Base-by-base conservation (phyloP, 1,140 invertebrate species). In the Maniola jurtina region DNA sequence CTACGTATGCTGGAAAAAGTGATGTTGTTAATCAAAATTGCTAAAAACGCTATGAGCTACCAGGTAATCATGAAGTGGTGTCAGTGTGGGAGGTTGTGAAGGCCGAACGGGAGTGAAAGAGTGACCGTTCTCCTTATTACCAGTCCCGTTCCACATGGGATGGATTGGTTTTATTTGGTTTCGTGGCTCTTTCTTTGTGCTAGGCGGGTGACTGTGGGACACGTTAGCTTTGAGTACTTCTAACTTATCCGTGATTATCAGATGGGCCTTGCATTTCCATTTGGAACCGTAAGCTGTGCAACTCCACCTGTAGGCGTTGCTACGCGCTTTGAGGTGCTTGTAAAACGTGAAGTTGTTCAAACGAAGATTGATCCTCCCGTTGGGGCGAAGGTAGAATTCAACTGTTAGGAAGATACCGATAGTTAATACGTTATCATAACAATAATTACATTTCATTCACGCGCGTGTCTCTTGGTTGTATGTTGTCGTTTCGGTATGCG, bases 241-340 rank as follows among this genome's bases (percentile, higher is more conserved):
- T 0, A 90, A 73, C n/a, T 80, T 76, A 36, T 88, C 86, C 0
- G 86, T 88, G 61, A 90, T 86, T 62, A 90, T 86, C 40, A 90
- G 81, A 16, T 90, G 85, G 0, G 88, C 88, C 66, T 84, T 86
- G 75, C 88, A 90, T 55, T 88, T 88, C 82, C 84, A 88, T 48
- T 90, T 90, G 45, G 84, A 85, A 0, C 85, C 86, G 71, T 90
- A 88, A 1, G 85, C 82, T 0, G 88, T 90, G 75, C 88, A 90
- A 60, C 88, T 90, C 88, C 86, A 90, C n/a, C 86, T 81, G 42
- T 84, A 75, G 2, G 85, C 88, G 64, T 88, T 86, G 16, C 73
- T 80, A 33, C 85, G 81, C 0, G 85, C 85, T 50, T 88, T 90
- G 34, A 86, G 61, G 62, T 90, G 88, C 47, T 88, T 86, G 78